Evolutionary conservation across 2,888 invertebrate species (phyloP), one percentile per base, ranked within the genome.

Genomic region (Himalopsyche kuldschensis): DNA sequence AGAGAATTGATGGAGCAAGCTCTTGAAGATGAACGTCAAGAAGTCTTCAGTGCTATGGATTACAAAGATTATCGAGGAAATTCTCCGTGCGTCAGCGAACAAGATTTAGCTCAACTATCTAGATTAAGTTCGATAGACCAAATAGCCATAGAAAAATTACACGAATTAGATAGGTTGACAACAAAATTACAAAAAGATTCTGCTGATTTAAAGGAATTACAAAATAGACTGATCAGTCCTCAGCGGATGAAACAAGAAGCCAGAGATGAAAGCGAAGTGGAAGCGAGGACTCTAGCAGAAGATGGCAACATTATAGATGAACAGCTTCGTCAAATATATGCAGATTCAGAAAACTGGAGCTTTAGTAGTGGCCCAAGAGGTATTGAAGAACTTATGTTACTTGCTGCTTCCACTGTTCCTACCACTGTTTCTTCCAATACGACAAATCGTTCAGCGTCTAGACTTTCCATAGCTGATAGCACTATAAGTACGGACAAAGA

Each of bases 51-150:
- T 89, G 93, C 96, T 5, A 92, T 94, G 85, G 96, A 96, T 89
- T 96, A 96, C 88, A 95, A 95, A 90, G 95, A 95, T 89, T 96
- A 96, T 88, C 92, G 95, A 84, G 95, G 95, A 83, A 94, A 94
- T 88, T 94, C 94, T 41, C 94, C 95, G 6, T 95, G 94, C 88
- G 94, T 96, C 87, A 95, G 94, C 88, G 96, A 96, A 90, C 94
- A 95, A 89, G 96, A 96, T 89, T 91, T 96, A 87, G 95, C 94
- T 86, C 95, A 96, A 90, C 91, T 96, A 87, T 94, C 94, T 86
- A 93, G 94, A 88, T 93, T 96, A 89, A 95, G 94, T 90, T 94
- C 95, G 86, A 94, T 96, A 89, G 95, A 96, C 90, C 94, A 95
- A 90, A 94, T 95, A 86, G 94, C 95, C 82, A 94, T 96, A 89